These are phyloP conservation scores for Apostichopus leukothele DNA, from an alignment of 53 echinoderm and acorn worm genomes.

Conservation along the genomic window DNA sequence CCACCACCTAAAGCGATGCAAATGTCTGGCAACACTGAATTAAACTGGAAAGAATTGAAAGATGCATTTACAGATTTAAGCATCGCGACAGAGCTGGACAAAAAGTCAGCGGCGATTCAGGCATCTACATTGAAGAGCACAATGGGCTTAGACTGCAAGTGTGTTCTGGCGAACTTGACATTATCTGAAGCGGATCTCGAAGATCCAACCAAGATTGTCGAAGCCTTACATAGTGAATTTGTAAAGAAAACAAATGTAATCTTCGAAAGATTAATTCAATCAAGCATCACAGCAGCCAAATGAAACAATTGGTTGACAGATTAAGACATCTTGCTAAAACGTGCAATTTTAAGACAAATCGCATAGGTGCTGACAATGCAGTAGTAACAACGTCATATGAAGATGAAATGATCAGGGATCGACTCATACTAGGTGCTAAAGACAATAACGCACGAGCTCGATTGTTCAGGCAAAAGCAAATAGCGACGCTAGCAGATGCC, in stretches of 20 bases:
- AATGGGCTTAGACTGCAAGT: slow-evolving; percentile 25
- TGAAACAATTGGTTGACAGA: background rate
- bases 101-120: background rate
- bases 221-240: slow-evolving; percentile 4
- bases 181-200: slow-evolving; percentile 10
- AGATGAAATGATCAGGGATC: slow-evolving; percentile 26
- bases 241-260: slow-evolving; percentile 17
- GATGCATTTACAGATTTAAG: slow-evolving; percentile 16
- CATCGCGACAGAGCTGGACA: slow-evolving; percentile 15
- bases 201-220: slow-evolving; percentile 16
- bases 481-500: slow-evolving; percentile 27
- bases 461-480: slow-evolving; percentile 16
- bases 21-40: slow-evolving; percentile 35
- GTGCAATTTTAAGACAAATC: slow-evolving; percentile 20
- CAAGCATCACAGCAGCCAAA: background rate
- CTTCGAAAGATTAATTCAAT: slow-evolving; percentile 3
- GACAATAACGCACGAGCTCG: slow-evolving; percentile 28
- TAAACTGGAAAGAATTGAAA: slow-evolving; percentile 32
- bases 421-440: slow-evolving; percentile 13
- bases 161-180: background rate
- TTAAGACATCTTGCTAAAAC: slow-evolving; percentile 12
- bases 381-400: background rate
- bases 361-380: background rate
- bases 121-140: slow-evolving; percentile 6
- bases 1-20: slow-evolving; percentile 28